Evolutionary conservation across 2,888 invertebrate species (phyloP), one percentile per base, ranked within the genome.

Genomic region (Eupithecia subfuscata): DNA sequence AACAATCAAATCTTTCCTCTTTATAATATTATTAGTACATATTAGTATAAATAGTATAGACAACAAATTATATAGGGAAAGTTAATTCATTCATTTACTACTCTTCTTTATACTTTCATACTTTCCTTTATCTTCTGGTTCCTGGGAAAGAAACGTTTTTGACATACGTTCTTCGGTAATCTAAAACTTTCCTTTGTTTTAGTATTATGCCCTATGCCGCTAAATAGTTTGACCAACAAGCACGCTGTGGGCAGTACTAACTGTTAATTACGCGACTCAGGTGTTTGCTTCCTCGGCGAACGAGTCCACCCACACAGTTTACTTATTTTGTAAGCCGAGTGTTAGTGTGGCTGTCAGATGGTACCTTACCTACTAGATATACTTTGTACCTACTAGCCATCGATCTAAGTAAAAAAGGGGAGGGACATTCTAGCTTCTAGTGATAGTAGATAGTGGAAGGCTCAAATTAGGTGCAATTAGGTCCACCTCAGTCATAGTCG

Each of bases 181-280:
- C 9, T 56, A 22, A 56, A 56, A 56, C 22, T 56, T 56, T 56
- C 52, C 25, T 63, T 63, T 30, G 14, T 63, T 34, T 64, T 64
- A 64, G 16, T 18, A 64, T 7, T 34, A 60, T 9, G 9, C 6
- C 9, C 5, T 7, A 34, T 18, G 8, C 18, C 6, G 64, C 30
- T 64, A 64, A 64, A 64, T 18, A 64, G 30, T 34, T 22, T 34
- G 64, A 34, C 34, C 64, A 64, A 25, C 68, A 22, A 9, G 16
- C n/a, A 14, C 5, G 7, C 14, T 45, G 75, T 78, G 78, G 76
- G 78, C 40, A 71, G 73, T 73, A 56, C 73, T 71, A 75, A 77
- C 75, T 74, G 74, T 72, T 77, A 77, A 78, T 80, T 77, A 80
- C 18, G 69, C 18, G 72, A 22, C 25, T 68, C 67, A 69, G 48